A percentile compares a stretch with the other conserved stretches of the same genome.
phyloP scores from a whole-genome alignment of 2,113 vertebrate species.

The Mungos mungo region DNA sequence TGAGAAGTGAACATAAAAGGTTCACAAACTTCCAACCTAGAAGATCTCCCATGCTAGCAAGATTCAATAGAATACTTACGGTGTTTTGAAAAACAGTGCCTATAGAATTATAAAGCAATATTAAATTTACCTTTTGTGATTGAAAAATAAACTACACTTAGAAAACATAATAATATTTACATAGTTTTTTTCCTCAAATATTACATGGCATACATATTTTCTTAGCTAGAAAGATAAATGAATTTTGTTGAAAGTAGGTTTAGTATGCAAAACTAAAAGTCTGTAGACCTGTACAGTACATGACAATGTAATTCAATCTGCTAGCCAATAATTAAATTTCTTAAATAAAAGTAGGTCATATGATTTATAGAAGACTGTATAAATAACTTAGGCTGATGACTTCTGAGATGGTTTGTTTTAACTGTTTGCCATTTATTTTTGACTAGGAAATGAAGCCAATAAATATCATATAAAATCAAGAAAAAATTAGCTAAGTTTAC shows the following conservation, averaged over 20 bases:
- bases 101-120: background rate
- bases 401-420: constrained; percentile 14
- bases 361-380: background rate
- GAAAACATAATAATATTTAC: background rate
- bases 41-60: background rate
- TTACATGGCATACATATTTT: background rate
- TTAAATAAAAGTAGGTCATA: constrained; percentile 10
- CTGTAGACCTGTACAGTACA: background rate
- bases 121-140: background rate
- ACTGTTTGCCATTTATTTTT: constrained; percentile 38
- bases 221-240: background rate
- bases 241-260: background rate
- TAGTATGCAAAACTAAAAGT: background rate
- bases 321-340: background rate
- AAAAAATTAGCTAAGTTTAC: constrained; percentile 20
- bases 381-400: background rate
- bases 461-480: constrained; percentile 42
- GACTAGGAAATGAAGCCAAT: background rate
- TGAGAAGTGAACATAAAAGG: background rate
- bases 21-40: background rate
- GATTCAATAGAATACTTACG: background rate
- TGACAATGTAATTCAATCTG: background rate
- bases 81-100: background rate
- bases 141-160: background rate
- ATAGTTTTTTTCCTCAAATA: background rate